These are phyloP conservation scores for Hypanus sabinus DNA, from an alignment of 2,113 vertebrate genomes.

Conservation along the genomic window DNA sequence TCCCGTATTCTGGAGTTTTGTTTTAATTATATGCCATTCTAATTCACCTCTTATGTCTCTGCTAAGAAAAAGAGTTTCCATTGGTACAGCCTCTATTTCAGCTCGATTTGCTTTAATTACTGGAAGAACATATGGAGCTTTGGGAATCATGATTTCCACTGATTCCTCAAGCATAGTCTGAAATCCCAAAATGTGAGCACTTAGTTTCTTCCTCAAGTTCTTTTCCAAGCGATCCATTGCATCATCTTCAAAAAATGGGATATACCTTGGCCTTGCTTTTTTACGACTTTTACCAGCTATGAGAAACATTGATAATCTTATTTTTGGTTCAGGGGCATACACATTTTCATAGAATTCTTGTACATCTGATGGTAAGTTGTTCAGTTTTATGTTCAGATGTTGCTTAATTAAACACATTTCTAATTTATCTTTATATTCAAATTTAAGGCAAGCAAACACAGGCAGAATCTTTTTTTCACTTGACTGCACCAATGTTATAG, in stretches of 20 bases:
- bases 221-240: slow-evolving; percentile 12
- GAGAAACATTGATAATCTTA: neutral
- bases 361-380: slow-evolving; percentile 1
- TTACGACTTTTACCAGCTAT: slow-evolving; percentile 3
- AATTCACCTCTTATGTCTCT: neutral
- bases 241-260: slow-evolving; percentile 15
- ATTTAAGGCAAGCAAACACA: neutral
- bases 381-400: slow-evolving; percentile 14
- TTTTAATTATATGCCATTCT: slow-evolving; percentile 15
- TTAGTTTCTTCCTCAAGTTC: neutral
- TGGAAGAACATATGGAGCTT: neutral
- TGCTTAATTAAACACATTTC: slow-evolving; percentile 21
- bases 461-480: neutral
- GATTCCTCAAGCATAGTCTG: neutral
- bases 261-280: neutral
- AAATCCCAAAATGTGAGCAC: slow-evolving; percentile 10
- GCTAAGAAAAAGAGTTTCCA: neutral
- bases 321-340: neutral
- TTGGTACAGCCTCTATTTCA: neutral
- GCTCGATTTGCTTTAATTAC: neutral
- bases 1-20: slow-evolving; percentile 9
- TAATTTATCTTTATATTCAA: neutral
- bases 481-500: neutral
- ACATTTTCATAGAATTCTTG: slow-evolving; percentile 18
- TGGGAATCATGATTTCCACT: slow-evolving; percentile 25